Evolutionary conservation across 2,888 invertebrate species (phyloP).

Genomic region (Amblyjoppa proteus): DNA sequence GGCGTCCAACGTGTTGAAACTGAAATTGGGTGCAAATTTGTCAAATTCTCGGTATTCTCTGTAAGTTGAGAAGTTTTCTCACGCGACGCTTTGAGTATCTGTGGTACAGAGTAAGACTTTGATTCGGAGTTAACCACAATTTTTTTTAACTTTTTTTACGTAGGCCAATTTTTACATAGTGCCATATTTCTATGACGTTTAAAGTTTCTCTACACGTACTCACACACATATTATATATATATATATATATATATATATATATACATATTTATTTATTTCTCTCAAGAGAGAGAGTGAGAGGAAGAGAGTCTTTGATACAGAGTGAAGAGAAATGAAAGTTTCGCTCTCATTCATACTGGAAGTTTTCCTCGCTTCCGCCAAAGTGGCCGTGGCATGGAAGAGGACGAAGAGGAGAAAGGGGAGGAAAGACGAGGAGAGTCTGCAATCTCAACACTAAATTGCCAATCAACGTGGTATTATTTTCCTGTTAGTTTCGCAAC

Average conservation of each 20-base stretch:
- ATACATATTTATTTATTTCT: neutral
- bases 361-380: conserved; percentile 70
- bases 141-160: neutral
- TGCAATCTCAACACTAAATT: conserved; percentile 83
- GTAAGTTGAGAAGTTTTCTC: too few relatives aligned
- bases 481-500: conserved; percentile 81
- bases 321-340: conserved; percentile 38
- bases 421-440: conserved; percentile 69
- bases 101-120: neutral
- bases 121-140: neutral
- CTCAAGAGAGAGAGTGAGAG: conserved; percentile 2
- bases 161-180: neutral
- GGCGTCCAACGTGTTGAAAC: neutral
- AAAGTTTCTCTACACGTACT: neutral
- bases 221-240: too few relatives aligned
- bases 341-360: conserved; percentile 58
- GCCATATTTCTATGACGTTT: neutral
- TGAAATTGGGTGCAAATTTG: neutral
- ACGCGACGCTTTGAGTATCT: too few relatives aligned
- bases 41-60: too few relatives aligned
- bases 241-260: too few relatives aligned
- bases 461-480: conserved; percentile 84
- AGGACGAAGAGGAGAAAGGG: conserved; percentile 18
- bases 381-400: conserved; percentile 25
- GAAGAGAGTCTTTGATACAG: conserved; percentile 21